Conservation (phyloP, 1,140 invertebrate genomes). For the Sitobion miscanthi region DNA sequence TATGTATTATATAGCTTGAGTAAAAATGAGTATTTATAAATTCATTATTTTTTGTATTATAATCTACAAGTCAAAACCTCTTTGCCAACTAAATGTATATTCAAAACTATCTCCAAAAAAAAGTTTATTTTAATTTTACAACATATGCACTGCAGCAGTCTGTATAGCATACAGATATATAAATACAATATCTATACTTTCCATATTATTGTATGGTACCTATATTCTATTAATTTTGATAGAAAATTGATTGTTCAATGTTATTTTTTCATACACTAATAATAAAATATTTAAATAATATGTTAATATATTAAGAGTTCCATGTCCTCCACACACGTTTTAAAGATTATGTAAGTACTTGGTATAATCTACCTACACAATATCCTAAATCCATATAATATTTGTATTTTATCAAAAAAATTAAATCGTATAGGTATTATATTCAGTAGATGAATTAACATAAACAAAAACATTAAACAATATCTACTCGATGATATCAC, state of each 20-base stretch:
- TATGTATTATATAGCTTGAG: background rate
- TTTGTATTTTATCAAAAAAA: background rate
- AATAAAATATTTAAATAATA: background rate
- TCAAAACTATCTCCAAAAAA: background rate
- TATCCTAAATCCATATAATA: background rate
- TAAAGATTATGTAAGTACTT: background rate
- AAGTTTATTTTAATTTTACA: too few species aligned
- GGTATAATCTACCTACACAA: background rate
- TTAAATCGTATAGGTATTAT: background rate
- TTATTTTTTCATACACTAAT: background rate
- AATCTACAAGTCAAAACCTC: background rate
- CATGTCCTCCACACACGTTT: background rate
- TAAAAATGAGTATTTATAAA: background rate
- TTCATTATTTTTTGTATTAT: background rate
- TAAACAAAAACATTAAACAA: background rate
- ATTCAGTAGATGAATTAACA: background rate
- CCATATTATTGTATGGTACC: background rate
- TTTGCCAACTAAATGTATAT: background rate
- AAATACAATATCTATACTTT: background rate
- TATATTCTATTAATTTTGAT: background rate
- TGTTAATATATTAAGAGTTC: background rate
- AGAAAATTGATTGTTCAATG: background rate
- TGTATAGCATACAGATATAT: background rate
- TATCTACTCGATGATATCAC: background rate
- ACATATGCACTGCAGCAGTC: background rate